Base-by-base conservation (phyloP, 2,113 vertebrate species). In the Patagioenas fasciata region DNA sequence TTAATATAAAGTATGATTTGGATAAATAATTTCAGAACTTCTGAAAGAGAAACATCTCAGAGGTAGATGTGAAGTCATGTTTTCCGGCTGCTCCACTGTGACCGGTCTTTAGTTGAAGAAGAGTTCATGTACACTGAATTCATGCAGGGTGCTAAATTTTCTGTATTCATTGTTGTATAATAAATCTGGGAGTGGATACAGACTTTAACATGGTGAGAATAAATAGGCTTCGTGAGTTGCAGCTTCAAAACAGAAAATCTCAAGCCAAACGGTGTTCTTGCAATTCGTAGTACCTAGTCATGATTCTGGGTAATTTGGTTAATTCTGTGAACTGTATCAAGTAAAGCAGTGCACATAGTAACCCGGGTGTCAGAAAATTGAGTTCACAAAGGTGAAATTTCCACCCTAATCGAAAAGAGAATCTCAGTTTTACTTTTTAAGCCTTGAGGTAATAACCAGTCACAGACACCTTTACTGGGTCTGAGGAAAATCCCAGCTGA, bases 401-500 rank as follows among this genome's bases (percentile, higher is more conserved):
- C 50, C 18, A 42, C 31, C 36, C 80, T 20, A 54, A 36, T 73
- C 85, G 85, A 62, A 77, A 80, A 82, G 25, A 80, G 10, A 42
- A 11, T 66, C 40, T 32, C 13, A n/a, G 1, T 82, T 89, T 88
- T 85, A 36, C 31, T 36, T 89, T 64, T 34, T n/a, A 50, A 57
- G 5, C 78, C 56, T 83, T 58, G 44, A 66, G 54, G 32, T 36
- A 61, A 10, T 53, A 40, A 36, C 71, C 9, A 6, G 34, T 73
- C 3, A 3, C 47, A 70, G 54, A 15, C 0, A 0, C 24, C 44
- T 77, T 69, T 62, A n/a, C 31, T 0, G 1, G 17, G 9, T 71
- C 42, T 71, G 40, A 82, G 56, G 47, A 87, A 42, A 15, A 18
- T 64, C 17, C 64, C 47, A 4, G 34, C 28, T 81, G 51, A 32